Evolutionary conservation across 2,113 vertebrate species (phyloP).

Genomic region (Mirounga angustirostris): DNA sequence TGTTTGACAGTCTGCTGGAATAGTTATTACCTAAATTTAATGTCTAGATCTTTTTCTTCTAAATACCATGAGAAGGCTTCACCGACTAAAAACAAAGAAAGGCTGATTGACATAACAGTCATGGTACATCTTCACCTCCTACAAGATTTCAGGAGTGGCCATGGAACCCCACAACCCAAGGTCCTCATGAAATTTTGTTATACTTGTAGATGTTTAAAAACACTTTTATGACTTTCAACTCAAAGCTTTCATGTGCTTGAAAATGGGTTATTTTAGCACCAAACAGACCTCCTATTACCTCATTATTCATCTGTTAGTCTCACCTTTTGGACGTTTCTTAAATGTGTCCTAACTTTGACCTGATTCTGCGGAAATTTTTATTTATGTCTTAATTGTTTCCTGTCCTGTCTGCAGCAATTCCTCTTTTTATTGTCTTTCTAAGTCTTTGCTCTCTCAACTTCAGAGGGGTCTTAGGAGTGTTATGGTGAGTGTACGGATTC

Average conservation of each 20-base stretch:
- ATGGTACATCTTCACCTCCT: background rate
- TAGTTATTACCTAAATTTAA: background rate
- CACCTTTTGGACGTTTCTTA: conserved; percentile 18
- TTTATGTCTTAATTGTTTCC: conserved; percentile 74
- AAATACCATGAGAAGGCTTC: background rate
- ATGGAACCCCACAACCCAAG: background rate
- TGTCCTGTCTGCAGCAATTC: conserved; percentile 39
- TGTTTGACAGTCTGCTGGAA: background rate
- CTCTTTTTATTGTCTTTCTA: background rate
- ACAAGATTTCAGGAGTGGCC: background rate
- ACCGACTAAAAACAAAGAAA: background rate
- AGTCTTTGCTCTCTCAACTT: conserved; percentile 50
- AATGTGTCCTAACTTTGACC: conserved; percentile 61
- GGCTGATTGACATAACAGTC: background rate
- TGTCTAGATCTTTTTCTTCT: background rate
- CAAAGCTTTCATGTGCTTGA: background rate
- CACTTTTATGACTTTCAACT: background rate
- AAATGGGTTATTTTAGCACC: background rate
- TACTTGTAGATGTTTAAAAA: background rate
- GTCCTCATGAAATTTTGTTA: background rate
- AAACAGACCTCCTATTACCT: background rate
- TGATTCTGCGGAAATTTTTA: conserved; percentile 39
- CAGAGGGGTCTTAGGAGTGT: conserved; percentile 13
- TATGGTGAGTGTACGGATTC: background rate
- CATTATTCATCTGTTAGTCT: background rate